phyloP scores from a whole-genome alignment of 2,113 vertebrate species.

The Pelodiscus sinensis region DNA sequence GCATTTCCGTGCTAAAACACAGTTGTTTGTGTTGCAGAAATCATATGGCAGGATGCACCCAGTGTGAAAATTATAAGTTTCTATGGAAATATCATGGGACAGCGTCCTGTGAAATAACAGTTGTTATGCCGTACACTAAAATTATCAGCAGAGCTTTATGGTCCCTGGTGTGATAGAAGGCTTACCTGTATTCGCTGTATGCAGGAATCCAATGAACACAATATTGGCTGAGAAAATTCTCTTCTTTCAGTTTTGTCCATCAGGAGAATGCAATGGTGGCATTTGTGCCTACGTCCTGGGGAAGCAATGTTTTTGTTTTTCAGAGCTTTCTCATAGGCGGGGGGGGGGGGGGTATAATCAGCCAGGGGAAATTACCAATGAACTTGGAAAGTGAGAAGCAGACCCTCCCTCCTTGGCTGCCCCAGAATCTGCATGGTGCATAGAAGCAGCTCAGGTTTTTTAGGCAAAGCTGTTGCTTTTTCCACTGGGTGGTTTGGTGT shows the following conservation, averaged over 20 bases:
- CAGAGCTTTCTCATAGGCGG: background rate
- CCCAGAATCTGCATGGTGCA: too few relatives aligned
- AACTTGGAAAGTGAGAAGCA: too few relatives aligned
- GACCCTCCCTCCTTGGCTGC: too few relatives aligned
- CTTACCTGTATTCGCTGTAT: background rate
- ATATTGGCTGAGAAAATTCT: background rate
- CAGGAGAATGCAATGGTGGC: background rate
- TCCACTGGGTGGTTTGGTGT: too few relatives aligned
- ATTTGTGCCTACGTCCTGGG: background rate
- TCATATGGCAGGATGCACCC: slow-evolving; percentile 18
- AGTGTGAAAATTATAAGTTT: slow-evolving; percentile 59
- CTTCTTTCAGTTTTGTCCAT: background rate
- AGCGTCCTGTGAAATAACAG: slow-evolving; percentile 15
- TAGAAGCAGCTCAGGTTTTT: too few relatives aligned
- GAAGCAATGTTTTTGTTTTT: background rate
- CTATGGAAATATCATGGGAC: slow-evolving; percentile 64
- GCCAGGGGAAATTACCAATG: too few relatives aligned
- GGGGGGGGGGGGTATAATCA: too few relatives aligned
- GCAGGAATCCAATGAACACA: background rate
- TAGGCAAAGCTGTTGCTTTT: too few relatives aligned
- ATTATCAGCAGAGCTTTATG: background rate
- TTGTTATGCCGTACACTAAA: background rate
- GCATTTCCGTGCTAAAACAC: background rate
- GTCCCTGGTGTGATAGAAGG: background rate
- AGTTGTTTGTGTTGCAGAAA: slow-evolving; percentile 24